These are phyloP conservation scores for Cepaea hortensis DNA, from an alignment of 2,888 invertebrate genomes.

Conservation along the genomic window DNA sequence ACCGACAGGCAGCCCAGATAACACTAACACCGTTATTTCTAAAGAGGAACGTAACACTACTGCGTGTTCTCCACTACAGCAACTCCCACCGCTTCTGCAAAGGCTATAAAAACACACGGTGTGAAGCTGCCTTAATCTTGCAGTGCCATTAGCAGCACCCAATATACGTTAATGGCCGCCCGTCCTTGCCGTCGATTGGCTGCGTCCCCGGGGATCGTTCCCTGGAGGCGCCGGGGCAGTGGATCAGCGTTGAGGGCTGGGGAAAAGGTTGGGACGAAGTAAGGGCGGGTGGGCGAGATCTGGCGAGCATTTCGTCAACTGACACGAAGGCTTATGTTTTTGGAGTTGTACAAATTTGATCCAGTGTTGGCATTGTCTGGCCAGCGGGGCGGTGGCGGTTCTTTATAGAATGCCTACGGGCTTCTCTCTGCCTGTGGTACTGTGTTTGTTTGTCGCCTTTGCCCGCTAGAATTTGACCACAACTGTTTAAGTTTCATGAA, in stretches of 20 bases:
- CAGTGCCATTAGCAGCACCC: constrained; percentile 36
- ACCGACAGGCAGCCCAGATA: too few species aligned
- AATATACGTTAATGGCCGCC: constrained; percentile 42
- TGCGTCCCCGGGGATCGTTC: constrained; percentile 14
- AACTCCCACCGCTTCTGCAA: not conserved
- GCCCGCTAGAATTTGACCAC: too few species aligned
- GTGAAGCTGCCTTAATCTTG: constrained; percentile 32
- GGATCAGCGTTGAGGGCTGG: not conserved
- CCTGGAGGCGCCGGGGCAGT: not conserved
- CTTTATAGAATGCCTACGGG: not conserved
- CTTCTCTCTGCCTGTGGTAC: not conserved
- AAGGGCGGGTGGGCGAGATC: not conserved
- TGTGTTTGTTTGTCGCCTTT: not conserved
- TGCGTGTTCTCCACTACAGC: not conserved
- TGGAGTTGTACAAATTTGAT: constrained; percentile 1
- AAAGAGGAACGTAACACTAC: not conserved
- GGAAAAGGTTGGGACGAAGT: not conserved
- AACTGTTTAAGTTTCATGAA: too few species aligned
- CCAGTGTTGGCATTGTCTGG: too few species aligned
- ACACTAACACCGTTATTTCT: too few species aligned
- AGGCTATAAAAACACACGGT: not conserved
- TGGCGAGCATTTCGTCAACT: constrained; percentile 11
- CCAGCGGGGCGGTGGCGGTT: not conserved
- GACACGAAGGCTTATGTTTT: constrained; percentile 7
- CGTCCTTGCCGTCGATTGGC: constrained; percentile 35